Base-by-base conservation (phyloP, 2,888 invertebrate genomes). In the Catocala sponsa region DNA sequence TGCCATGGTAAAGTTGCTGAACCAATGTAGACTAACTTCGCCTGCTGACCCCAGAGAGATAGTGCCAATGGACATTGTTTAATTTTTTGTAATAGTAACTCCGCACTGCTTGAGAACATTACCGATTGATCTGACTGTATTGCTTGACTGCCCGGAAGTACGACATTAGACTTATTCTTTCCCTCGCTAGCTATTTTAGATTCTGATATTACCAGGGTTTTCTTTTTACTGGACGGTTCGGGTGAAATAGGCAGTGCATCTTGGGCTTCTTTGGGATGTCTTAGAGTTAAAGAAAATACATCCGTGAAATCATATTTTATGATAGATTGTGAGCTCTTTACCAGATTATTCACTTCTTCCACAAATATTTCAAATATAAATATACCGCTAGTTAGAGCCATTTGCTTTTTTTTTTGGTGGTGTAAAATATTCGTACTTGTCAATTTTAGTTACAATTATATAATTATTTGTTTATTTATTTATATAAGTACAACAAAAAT, bases 51-150 rank as follows among this genome's bases (percentile, higher is more conserved):
- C 94, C 93, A 94, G 15, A 94, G 68, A 0, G 93, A 92, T 6
- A 94, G 52, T 64, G 90, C 88, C 68, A 94, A 33, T 0, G 92
- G 89, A 55, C 68, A 88, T 35, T 86, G 89, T 47, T 81, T 85
- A 93, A 94, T 94, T 41, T 76, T 90, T 76, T 92, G 87, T 59
- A 90, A 84, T 2, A 94, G 82, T 49, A 91, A 78, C 58, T 92
- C 91, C 1, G 93, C 87, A 63, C 83, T 92, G 65, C 91, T 91
- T 12, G 91, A 80, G 69, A 94, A 92, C 49, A 94, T 78, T 6
- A 94, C 89, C 0, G 94, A 94, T 72, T 94, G 94, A 0, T 94
- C 94, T 0, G 92, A 89, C 67, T 91, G 92, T 70, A 94, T 94
- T 0, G 80, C 76, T 2, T 93, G 92, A 65, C 92, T 92, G 1